Percentiles rank a stretch among this genome's conserved stretches.
phyloP scores from a whole-genome alignment of 2,888 invertebrate species.

The Xylocampa areola region DNA sequence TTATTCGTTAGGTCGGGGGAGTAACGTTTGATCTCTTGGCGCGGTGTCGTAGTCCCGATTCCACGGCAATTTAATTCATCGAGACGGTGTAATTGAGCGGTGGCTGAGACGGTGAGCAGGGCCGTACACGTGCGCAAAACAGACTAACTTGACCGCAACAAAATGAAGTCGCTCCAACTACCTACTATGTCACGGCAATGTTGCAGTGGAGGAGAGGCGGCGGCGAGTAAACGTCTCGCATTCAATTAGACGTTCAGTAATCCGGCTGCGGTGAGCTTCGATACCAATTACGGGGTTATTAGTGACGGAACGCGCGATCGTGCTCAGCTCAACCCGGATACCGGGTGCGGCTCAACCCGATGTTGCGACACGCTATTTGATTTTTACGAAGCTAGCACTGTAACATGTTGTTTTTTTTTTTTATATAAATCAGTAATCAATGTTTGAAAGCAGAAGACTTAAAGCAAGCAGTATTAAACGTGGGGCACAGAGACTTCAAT shows the following conservation, averaged over 20 bases:
- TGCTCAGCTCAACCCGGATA: constrained; percentile 72
- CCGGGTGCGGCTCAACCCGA: constrained; percentile 51
- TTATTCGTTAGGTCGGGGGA: constrained; percentile 67
- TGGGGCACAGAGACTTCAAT: not conserved
- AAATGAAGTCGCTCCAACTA: constrained; percentile 75
- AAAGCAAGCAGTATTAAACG: not conserved
- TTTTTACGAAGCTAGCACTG: constrained; percentile 57
- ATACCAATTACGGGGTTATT: constrained; percentile 90
- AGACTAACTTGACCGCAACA: constrained; percentile 85
- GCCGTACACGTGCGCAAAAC: constrained; percentile 80
- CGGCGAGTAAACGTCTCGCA: constrained; percentile 83
- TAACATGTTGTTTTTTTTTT: constrained; percentile 13
- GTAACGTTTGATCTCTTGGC: constrained; percentile 80
- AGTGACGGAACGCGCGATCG: constrained; percentile 81
- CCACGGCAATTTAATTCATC: constrained; percentile 83
- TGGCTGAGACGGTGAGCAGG: constrained; percentile 64
- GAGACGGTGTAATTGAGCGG: constrained; percentile 81
- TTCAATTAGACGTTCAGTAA: constrained; percentile 90
- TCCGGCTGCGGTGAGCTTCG: constrained; percentile 88
- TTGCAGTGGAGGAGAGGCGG: constrained; percentile 66
- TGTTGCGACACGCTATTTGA: constrained; percentile 62
- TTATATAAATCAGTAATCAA: not conserved
- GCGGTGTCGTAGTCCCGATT: constrained; percentile 67
- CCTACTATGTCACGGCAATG: constrained; percentile 67
- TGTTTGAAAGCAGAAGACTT: not conserved